Evolutionary conservation across 2,113 vertebrate species (phyloP), one percentile per base, ranked within the genome.

Genomic region (Chelonoidis abingdonii): DNA sequence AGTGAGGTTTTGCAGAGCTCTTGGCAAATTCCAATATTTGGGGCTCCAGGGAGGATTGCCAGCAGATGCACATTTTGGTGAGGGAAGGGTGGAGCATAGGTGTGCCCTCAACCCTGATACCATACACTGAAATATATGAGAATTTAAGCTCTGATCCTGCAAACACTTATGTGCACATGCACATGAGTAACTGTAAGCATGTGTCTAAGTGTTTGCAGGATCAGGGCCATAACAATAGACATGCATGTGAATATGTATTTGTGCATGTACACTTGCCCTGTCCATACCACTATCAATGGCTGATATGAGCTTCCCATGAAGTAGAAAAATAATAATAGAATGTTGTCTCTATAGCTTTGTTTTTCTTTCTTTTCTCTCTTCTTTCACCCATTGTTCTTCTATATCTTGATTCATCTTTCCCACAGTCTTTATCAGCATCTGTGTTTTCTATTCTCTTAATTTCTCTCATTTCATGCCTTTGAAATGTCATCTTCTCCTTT

Each of bases 21-120:
- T 84, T 38, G 29, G 27, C 38, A 65, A 92, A 94, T 91, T 87
- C 72, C 41, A 27, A 72, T 54, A 22, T 10, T 3, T 84, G 5
- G 65, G 17, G 92, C 92, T 94, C 72, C 49, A 91, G 89, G 83
- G 92, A 94, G 52, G 56, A 24, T 87, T 95, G 89, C 22, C 50
- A 76, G 59, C 83, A 94, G 78, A 56, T 81, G 56, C 50, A 29
- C 56, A 25, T 56, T 17, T 89, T 41, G 5, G 3, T 83, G 38
- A 53, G 86, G 56, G 25, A 52, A 53, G n/a, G 62, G 19, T 29
- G 41, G 13, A 89, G 84, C 41, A 41, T 29, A 84, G 25, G 3
- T 29, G 49, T 8, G 2, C 41, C 92, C 84, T 50, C 38, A 41
- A 14, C 13, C 1, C 62, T 47, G 72, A 19, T 72, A 44, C 9